These are phyloP conservation scores for Helicoverpa assulta DNA, from an alignment of 2,888 invertebrate species.

Conservation along the genomic window DNA sequence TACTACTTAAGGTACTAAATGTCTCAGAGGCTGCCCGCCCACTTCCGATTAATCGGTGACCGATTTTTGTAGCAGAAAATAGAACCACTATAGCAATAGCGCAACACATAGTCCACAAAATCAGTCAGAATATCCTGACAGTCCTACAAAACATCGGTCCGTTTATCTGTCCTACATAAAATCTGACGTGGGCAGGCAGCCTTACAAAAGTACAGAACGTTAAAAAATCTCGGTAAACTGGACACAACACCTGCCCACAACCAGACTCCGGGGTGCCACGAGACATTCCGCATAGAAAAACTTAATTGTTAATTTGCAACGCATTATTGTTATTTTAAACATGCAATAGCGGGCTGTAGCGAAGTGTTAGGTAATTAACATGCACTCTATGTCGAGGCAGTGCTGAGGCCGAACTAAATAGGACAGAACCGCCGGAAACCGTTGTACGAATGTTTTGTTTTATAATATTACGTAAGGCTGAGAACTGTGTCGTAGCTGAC, in stretches of 20 bases:
- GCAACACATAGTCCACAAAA: too few species aligned
- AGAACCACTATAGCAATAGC: too few species aligned
- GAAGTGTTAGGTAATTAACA: constrained; percentile 63
- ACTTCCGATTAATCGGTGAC: too few species aligned
- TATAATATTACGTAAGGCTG: constrained; percentile 30
- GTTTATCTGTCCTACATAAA: too few species aligned
- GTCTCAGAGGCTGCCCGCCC: too few species aligned
- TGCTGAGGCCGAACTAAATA: constrained; percentile 64
- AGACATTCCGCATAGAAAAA: background rate
- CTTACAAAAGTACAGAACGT: too few species aligned
- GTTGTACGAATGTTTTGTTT: constrained; percentile 33
- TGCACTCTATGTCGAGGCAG: constrained; percentile 58
- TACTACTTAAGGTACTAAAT: too few species aligned
- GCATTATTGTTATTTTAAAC: constrained; percentile 43
- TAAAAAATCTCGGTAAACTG: too few species aligned
- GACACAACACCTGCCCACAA: background rate
- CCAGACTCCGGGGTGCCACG: background rate
- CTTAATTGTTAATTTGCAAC: constrained; percentile 47
- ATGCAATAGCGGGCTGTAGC: constrained; percentile 58
- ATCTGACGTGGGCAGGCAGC: too few species aligned
- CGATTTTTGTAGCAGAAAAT: too few species aligned
- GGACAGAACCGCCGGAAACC: constrained; percentile 57
- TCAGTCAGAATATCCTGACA: too few species aligned
- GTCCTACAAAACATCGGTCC: too few species aligned
- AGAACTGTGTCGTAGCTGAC: constrained; percentile 37